These are phyloP conservation scores for Dissostichus mawsoni DNA, from an alignment of 2,113 vertebrate genomes.

Conservation along the genomic window DNA sequence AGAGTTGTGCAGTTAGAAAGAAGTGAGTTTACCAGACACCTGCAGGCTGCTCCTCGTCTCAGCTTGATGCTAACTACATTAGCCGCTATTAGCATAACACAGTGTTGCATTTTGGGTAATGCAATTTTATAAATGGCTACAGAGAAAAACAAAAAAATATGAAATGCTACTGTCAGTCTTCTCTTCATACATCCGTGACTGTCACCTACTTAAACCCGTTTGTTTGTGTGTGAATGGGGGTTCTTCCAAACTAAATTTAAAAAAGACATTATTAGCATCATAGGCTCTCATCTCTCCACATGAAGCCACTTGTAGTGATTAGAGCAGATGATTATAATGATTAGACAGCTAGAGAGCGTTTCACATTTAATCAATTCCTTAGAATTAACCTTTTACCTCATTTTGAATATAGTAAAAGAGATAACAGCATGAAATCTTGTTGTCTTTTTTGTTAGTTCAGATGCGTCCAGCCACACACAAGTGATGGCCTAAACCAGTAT, in stretches of 20 bases:
- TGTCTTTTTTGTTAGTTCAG: slow-evolving; percentile 11
- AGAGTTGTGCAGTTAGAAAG: not conserved
- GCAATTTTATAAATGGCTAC: not conserved
- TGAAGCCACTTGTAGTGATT: slow-evolving; percentile 25
- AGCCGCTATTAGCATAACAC: not conserved
- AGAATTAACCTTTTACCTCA: slow-evolving; percentile 39
- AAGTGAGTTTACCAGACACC: not conserved
- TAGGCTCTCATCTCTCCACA: slow-evolving; percentile 20
- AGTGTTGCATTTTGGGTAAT: not conserved
- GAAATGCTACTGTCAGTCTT: not conserved
- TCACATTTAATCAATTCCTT: slow-evolving; percentile 56
- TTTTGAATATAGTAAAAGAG: slow-evolving; percentile 12
- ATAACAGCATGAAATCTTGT: too few species aligned
- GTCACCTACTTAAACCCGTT: too few species aligned
- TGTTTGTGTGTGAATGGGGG: too few species aligned
- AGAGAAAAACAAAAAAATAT: not conserved
- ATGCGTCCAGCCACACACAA: not conserved
- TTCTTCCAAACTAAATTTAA: too few species aligned
- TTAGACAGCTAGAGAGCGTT: slow-evolving; percentile 48
- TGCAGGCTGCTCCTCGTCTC: not conserved
- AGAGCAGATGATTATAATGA: slow-evolving; percentile 70
- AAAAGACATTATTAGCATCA: too few species aligned
- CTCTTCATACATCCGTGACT: too few species aligned
- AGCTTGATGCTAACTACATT: not conserved
- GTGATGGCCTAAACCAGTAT: not conserved